phyloP scores from a whole-genome alignment of 1,140 invertebrate genomes.

The Saccostrea echinata region DNA sequence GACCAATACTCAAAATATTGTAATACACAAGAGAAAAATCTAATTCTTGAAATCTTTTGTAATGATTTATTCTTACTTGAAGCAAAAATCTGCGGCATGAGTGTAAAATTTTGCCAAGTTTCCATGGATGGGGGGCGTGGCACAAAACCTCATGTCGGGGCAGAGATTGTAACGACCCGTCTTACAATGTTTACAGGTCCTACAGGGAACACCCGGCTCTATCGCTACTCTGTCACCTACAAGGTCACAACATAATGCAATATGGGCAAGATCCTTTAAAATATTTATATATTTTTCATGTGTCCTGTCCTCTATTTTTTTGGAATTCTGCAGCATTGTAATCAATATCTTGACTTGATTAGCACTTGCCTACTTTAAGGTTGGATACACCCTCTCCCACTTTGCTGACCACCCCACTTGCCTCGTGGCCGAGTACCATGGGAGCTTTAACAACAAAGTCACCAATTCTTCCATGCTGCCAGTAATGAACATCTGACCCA shows the following conservation, averaged over 20 bases:
- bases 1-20: no score
- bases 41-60: no score
- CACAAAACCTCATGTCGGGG: constrained; percentile 91
- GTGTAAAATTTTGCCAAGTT: constrained; percentile 91
- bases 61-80: constrained; percentile 84
- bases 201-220: constrained; percentile 95
- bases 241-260: background rate
- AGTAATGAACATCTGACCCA: constrained; percentile 97
- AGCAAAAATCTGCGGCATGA: constrained; percentile 96
- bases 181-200: constrained; percentile 92
- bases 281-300: no score
- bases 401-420: constrained; percentile 80
- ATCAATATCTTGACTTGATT: background rate
- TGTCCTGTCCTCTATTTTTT: no score
- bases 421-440: constrained; percentile 79
- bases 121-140: constrained; percentile 92
- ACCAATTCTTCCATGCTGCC: constrained; percentile 88
- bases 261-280: no score
- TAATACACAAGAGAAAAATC: no score
- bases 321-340: no score
- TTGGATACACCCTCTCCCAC: constrained; percentile 75
- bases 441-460: constrained; percentile 77
- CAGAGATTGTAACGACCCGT: constrained; percentile 95
- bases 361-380: constrained; percentile 75
- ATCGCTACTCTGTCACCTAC: constrained; percentile 94